Evolutionary conservation across 2,888 invertebrate genomes (phyloP), one percentile per base, ranked within the genome.

Genomic region (Encarsia formosa): DNA sequence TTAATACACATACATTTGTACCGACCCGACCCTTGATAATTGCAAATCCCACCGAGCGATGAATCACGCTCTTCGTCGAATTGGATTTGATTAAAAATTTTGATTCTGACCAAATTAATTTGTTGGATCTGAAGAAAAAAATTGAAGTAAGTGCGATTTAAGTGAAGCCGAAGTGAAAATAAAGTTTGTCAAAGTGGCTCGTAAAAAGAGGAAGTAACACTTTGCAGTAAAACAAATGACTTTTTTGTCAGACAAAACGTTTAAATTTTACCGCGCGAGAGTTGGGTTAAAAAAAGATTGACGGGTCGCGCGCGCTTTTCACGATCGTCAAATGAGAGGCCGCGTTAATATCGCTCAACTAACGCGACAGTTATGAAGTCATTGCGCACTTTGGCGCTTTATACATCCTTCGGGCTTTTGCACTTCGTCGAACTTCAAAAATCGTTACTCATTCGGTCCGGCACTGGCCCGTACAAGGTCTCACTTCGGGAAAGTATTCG

Each of bases 341-440:
- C 45, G n/a, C n/a, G n/a, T 56, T 52, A 56, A 56, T 42, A 49
- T 56, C 56, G 38, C 52, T 56, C 52, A 45, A 24, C 45, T 41
- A 43, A 50, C 49, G 32, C 42, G 56, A 56, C 56, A 56, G 51
- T 56, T 56, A 52, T 52, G 44, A 46, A 45, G 49, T 46, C 38
- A 38, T 46, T 23, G 42, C 32, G 46, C 32, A 51, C 37, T 37
- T 47, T 4, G 2, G 3, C 26, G 47, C 44, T 18, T 38, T 38
- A 26, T 26, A 48, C 32, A 46, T 50, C 5, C n/a, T 35, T 43
- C 43, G 15, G 3, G 13, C 19, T 47, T 48, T 46, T 37, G 29
- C 44, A 43, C 41, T 55, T 55, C 48, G 55, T 45, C 55, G 41
- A 49, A 38, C 38, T 48, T 49, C 24, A 49, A 52, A 54, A 15